Evolutionary conservation across 1,140 invertebrate genomes (phyloP).

Genomic region (Calycopis cecrops): DNA sequence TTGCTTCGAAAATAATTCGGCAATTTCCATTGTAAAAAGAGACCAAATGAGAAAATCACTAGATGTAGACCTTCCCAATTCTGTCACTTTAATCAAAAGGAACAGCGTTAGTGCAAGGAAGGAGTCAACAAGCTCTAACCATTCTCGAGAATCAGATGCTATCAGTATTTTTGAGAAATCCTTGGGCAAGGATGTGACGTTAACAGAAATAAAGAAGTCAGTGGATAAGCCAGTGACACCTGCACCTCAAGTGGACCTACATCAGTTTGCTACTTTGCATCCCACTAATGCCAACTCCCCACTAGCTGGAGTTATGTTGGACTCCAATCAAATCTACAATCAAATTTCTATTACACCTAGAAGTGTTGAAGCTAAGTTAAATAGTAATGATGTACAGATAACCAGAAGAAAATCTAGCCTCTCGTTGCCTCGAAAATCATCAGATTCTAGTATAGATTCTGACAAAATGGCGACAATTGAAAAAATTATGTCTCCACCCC

Average conservation of each 20-base stretch:
- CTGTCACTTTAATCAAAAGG: slow-evolving; percentile 67
- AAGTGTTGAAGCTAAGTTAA: slow-evolving; percentile 41
- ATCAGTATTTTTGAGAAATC: slow-evolving; percentile 72
- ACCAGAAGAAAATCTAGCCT: slow-evolving; percentile 52
- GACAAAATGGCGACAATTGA: slow-evolving; percentile 52
- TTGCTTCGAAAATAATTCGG: slow-evolving; percentile 72
- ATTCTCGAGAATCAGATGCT: slow-evolving; percentile 66
- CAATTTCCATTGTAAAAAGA: slow-evolving; percentile 70
- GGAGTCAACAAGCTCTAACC: slow-evolving; percentile 68
- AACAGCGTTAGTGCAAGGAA: slow-evolving; percentile 65
- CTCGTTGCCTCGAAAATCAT: slow-evolving; percentile 48
- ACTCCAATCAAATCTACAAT: slow-evolving; percentile 56
- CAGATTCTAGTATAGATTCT: slow-evolving; percentile 42
- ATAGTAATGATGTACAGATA: slow-evolving; percentile 40
- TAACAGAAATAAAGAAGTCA: slow-evolving; percentile 70
- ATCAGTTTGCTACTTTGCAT: slow-evolving; percentile 58
- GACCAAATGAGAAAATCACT: slow-evolving; percentile 67
- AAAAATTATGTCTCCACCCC: slow-evolving; percentile 49
- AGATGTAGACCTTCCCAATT: slow-evolving; percentile 68
- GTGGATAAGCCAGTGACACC: slow-evolving; percentile 54
- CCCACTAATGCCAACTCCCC: slow-evolving; percentile 41
- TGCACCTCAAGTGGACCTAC: slow-evolving; percentile 45
- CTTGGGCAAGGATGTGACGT: slow-evolving; percentile 68
- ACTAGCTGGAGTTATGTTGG: slow-evolving; percentile 44
- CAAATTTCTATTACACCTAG: slow-evolving; percentile 61